phyloP scores from a whole-genome alignment of 2,888 invertebrate genomes.

The Chymomyza caudatula region DNA sequence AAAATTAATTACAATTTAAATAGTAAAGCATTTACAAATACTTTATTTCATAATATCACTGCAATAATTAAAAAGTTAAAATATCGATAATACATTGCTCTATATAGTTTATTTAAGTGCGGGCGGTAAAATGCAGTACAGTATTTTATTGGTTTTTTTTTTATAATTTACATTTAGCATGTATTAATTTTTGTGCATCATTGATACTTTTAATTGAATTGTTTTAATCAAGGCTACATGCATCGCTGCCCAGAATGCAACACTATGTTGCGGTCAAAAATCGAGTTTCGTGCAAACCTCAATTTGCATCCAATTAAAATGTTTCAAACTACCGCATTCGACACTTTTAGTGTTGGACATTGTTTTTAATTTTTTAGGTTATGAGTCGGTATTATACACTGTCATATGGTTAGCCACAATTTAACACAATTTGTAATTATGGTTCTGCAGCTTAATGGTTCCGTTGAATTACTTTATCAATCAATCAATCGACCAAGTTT shows the following conservation, averaged over 20 bases:
- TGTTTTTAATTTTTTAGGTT: background rate
- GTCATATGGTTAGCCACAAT: slow-evolving; percentile 14
- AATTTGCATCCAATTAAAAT: slow-evolving; percentile 60
- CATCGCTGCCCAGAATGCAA: slow-evolving; percentile 19
- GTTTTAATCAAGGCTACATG: slow-evolving; percentile 47
- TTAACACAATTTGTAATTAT: background rate
- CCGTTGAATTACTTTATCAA: background rate
- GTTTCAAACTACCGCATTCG: slow-evolving; percentile 5
- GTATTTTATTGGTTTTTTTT: background rate
- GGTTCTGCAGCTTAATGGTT: background rate
- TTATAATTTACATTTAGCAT: background rate
- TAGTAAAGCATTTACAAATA: slow-evolving; percentile 17
- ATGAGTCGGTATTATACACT: background rate
- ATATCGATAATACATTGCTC: slow-evolving; percentile 20
- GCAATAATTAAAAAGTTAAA: slow-evolving; percentile 8
- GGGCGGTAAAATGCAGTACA: slow-evolving; percentile 36
- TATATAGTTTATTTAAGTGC: slow-evolving; percentile 43
- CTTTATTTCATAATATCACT: slow-evolving; percentile 18
- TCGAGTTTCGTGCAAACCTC: background rate
- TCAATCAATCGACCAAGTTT: background rate
- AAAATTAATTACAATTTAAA: slow-evolving; percentile 57
- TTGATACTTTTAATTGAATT: slow-evolving; percentile 51
- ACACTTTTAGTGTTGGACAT: background rate
- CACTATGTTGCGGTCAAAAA: slow-evolving; percentile 1
- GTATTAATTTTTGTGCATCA: slow-evolving; percentile 10